Evolutionary conservation across 2,113 vertebrate genomes (phyloP), one percentile per base, ranked within the genome.

Genomic region (Calypte anna): DNA sequence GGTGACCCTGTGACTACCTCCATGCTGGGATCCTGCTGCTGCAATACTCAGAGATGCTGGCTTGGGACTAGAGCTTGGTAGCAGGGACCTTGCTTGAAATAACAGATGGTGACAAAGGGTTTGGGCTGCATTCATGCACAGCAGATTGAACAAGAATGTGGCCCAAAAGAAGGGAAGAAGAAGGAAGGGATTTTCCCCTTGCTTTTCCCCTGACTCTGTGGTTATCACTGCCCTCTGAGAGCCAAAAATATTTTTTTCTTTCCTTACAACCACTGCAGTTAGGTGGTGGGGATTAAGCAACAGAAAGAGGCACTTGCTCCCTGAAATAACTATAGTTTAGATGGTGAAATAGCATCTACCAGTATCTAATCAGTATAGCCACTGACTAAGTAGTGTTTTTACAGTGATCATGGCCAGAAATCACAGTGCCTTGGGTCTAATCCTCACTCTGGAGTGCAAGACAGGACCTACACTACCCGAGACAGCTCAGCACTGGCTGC

Each of bases 1-100:
- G 62, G 67, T 68, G 50, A 7, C 14, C 12, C 40, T 1, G 0
- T 5, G 44, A 64, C 54, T 58, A 53, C 5, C 9, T 68, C 14
- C 38, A 54, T 86, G 28, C 31, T 82, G 63, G 50, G 12, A 43
- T 73, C 50, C 73, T 69, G 40, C 87, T 91, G 53, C 62, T 51
- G 36, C 2, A 0, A 0, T 33, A 59, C 36, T 86, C 27, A 31
- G 51, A 64, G 62, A 7, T 2, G 12, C 33, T 61, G 59, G 4
- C 50, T 61, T 0, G 0, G 66, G 13, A 14, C 69, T 5, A 19
- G 63, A 27, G 30, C 28, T 36, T 31, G 38, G 28, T 76, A 75
- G 28, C 7, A 50, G 33, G 36, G 25, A 68, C 14, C 33, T 46
- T 53, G 40, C 40, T 74, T 48, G 18, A 68, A 54, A 48, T 14